Conservation (phyloP, 1,140 invertebrate species). For the Microplitis mediator region DNA sequence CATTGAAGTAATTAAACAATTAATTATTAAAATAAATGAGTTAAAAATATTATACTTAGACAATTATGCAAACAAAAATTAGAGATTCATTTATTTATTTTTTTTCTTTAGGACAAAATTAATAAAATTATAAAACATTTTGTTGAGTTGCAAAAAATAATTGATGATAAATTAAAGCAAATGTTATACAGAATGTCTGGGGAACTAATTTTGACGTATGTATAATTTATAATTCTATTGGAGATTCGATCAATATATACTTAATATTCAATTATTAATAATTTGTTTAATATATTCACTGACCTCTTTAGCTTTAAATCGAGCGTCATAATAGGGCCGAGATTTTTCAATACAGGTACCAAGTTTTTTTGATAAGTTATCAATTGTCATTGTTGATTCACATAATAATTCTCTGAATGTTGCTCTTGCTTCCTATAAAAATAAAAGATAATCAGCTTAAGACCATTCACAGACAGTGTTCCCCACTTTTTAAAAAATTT, state of each 20-base stretch:
- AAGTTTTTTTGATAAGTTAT: conserved; percentile 81
- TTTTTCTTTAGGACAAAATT: too few species aligned
- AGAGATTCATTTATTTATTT: too few species aligned
- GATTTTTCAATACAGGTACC: conserved; percentile 88
- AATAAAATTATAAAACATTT: too few species aligned
- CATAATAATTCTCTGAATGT: conserved; percentile 83
- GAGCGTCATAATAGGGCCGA: conserved; percentile 88
- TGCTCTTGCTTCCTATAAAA: conserved; percentile 76
- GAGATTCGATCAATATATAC: background rate
- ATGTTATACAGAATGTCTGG: too few species aligned
- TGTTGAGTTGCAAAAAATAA: too few species aligned
- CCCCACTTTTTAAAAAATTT: background rate
- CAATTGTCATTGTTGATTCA: conserved; percentile 84
- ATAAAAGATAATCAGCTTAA: background rate
- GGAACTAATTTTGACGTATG: too few species aligned
- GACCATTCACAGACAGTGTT: background rate
- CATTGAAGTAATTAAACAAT: conserved; percentile 7
- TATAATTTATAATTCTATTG: too few species aligned
- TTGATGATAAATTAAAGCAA: too few species aligned
- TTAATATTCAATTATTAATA: background rate
- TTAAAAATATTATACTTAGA: too few species aligned
- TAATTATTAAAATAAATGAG: background rate
- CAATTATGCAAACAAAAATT: too few species aligned
- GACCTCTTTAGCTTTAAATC: conserved; percentile 78
- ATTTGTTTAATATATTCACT: conserved; percentile 34